Base-by-base conservation (phyloP, 1,140 invertebrate genomes). In the Hylaeus anthracinus region DNA sequence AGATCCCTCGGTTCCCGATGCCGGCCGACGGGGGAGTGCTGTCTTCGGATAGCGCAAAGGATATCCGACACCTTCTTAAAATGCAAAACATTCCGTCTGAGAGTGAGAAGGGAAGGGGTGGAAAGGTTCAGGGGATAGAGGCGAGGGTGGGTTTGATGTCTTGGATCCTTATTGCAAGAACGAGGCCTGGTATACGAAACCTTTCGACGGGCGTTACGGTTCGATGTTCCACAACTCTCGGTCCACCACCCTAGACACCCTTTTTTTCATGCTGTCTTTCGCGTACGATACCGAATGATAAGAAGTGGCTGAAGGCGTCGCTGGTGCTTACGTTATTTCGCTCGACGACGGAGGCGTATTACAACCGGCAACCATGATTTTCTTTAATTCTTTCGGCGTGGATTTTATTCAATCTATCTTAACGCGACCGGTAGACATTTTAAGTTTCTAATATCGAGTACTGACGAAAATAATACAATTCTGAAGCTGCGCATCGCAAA, bases 51-150 rank as follows among this genome's bases (percentile, higher is more conserved):
- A 82, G 89, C 88, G 89, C 81, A 88, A 90, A 88, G 88, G 86
- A 88, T 90, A 89, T 89, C 87, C 86, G 86, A 91, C 90, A 92
- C 88, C 92, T 93, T 92, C 88, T 93, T 92, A 93, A 93, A 92
- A 93, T 93, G 92, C 91, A 92, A 93, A 92, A 93, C 92, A 92
- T 90, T 89, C 82, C 88, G 86, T 85, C 88, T 82, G 76, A 76
- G 84, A 66, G 81, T 81, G 75, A 82, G 79, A 82, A 75, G 77
- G 26, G 26, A 26, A 14, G 81, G 75, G 78, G 84, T 75, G 73
- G 66, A 72, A 74, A 60, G 56, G 67, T 73, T 53, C 74, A 81
- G 74, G 63, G 75, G 71, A 64, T 56, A 71, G 63, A 55, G 53
- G 78, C 26, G 60, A 66, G 63, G 55, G 58, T 53, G 76, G 60